phyloP scores from a whole-genome alignment of 1,140 invertebrate species.

The Lasioglossum albipes region DNA sequence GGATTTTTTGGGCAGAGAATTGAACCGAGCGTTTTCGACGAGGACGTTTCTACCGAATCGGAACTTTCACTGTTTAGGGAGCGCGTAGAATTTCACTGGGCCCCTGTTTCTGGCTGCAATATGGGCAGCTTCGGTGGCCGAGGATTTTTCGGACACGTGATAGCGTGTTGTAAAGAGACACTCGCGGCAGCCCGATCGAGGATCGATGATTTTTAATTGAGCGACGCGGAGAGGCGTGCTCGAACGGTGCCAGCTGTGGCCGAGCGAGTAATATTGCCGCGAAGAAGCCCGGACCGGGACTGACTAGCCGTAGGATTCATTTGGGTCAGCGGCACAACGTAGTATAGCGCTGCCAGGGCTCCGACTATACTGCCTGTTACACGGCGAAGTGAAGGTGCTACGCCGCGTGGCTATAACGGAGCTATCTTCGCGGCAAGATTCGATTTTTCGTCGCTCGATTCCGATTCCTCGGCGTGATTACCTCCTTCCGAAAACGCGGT shows the following conservation, averaged over 20 bases:
- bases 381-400: slow-evolving; percentile 65
- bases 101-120: slow-evolving; percentile 15
- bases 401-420: slow-evolving; percentile 58
- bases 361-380: slow-evolving; percentile 65
- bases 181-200: not conserved
- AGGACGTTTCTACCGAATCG: not conserved
- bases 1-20: not conserved
- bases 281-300: slow-evolving; percentile 73
- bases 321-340: slow-evolving; percentile 74
- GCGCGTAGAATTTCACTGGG: slow-evolving; percentile 12
- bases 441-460: slow-evolving; percentile 42
- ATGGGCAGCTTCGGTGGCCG: slow-evolving; percentile 4
- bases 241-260: slow-evolving; percentile 16
- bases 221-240: not conserved
- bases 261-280: slow-evolving; percentile 63
- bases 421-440: slow-evolving; percentile 53
- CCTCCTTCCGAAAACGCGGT: not conserved
- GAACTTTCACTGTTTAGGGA: slow-evolving; percentile 39
- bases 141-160: too few species aligned
- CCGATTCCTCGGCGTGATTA: not conserved
- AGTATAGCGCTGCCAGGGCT: slow-evolving; percentile 65
- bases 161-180: too few species aligned
- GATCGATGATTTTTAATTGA: not conserved
- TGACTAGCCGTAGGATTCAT: slow-evolving; percentile 72
- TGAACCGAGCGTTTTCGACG: not conserved